Evolutionary conservation across 2,888 invertebrate species (phyloP).

Genomic region (Oegoconia quadripuncta): DNA sequence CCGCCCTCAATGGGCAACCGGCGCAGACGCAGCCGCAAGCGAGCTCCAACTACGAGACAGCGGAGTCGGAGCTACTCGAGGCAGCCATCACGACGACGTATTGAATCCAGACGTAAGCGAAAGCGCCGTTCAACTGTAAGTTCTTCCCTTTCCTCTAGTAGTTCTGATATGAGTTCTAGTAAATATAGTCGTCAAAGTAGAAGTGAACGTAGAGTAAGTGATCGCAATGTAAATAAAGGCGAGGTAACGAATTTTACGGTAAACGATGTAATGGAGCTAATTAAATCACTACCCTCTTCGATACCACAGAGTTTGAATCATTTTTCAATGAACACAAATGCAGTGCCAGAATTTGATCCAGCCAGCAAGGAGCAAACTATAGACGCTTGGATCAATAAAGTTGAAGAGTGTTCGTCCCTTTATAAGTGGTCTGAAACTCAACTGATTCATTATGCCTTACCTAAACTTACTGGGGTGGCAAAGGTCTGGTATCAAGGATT

Average conservation of each 20-base stretch:
- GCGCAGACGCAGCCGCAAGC: background rate
- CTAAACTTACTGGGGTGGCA: conserved; percentile 19
- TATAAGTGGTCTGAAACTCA: conserved; percentile 5
- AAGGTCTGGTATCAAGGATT: conserved; percentile 20
- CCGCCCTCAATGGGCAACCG: background rate
- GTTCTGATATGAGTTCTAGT: background rate
- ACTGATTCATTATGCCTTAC: conserved; percentile 22
- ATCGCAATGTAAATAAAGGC: background rate
- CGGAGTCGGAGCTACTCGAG: background rate
- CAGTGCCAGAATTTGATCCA: conserved; percentile 7
- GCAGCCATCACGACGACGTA: background rate
- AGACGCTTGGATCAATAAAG: conserved; percentile 2
- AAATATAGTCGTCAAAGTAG: background rate
- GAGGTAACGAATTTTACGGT: background rate
- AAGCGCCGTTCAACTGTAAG: background rate
- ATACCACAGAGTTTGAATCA: background rate
- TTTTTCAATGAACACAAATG: conserved; percentile 9
- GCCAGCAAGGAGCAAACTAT: conserved; percentile 8
- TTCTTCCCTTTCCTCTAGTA: background rate
- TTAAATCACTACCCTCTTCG: background rate
- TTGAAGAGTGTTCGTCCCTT: conserved; percentile 5
- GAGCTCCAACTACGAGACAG: background rate
- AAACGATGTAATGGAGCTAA: conserved; percentile 1
- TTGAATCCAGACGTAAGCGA: background rate
- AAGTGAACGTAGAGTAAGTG: background rate